Conservation (phyloP, 2,888 invertebrate species). For the Parthenolecanium corni region DNA sequence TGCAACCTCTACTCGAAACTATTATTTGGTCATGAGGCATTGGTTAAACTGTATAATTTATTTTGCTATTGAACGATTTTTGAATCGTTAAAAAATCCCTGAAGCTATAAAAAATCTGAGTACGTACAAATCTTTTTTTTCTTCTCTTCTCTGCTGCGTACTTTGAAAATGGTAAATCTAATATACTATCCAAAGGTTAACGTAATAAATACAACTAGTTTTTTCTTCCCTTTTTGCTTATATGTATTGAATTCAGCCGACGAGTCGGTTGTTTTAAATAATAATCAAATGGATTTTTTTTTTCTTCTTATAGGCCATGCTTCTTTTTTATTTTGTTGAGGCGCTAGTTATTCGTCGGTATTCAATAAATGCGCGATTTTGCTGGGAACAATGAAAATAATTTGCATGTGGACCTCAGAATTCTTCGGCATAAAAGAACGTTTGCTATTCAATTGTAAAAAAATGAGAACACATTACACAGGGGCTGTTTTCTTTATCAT, state of each 20-base stretch:
- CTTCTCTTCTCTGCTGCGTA: background rate
- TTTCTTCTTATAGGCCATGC: too few relatives aligned
- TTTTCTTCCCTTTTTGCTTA: background rate
- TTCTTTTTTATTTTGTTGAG: background rate
- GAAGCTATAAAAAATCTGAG: background rate
- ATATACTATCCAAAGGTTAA: background rate
- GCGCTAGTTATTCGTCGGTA: constrained; percentile 19
- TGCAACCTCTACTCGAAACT: too few relatives aligned
- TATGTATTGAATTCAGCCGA: constrained; percentile 14
- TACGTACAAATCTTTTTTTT: background rate
- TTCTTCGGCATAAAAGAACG: too few relatives aligned
- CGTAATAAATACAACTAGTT: background rate
- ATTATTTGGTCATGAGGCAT: too few relatives aligned
- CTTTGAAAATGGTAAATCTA: background rate
- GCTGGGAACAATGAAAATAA: constrained; percentile 16
- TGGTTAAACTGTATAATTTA: too few relatives aligned
- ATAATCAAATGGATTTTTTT: constrained; percentile 8
- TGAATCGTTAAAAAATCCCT: background rate
- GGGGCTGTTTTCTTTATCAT: too few relatives aligned
- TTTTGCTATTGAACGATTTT: background rate
- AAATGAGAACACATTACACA: too few relatives aligned
- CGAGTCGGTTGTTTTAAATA: constrained; percentile 14
- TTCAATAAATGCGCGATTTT: constrained; percentile 15
- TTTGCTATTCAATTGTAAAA: too few relatives aligned
- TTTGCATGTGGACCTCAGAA: constrained; percentile 17